Conservation (phyloP, 2,113 vertebrate species). For the Ornithorhynchus anatinus region DNA sequence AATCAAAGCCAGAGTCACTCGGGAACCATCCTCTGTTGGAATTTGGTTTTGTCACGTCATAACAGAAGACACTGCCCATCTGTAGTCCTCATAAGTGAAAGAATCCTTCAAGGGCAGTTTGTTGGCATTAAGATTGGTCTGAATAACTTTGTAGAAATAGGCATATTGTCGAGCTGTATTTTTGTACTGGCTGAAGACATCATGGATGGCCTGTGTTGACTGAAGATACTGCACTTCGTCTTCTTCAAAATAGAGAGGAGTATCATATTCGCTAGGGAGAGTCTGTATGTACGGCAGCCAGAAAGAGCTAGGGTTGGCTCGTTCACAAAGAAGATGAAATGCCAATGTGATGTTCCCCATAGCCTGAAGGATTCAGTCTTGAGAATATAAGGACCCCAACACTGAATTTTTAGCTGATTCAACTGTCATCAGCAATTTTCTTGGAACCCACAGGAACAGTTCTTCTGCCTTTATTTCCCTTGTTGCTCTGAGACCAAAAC, state of each 20-base stretch:
- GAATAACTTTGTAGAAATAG: constrained; percentile 97
- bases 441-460: constrained; percentile 95
- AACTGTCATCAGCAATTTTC: constrained; percentile 96
- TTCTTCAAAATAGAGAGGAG: constrained; percentile 92
- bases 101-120: constrained; percentile 97
- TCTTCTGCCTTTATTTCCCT: constrained; percentile 97
- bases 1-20: constrained; percentile 93
- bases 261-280: constrained; percentile 90
- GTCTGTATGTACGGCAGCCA: constrained; percentile 97
- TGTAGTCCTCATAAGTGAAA: constrained; percentile 99
- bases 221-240: constrained; percentile 90
- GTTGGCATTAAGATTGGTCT: constrained; percentile 94
- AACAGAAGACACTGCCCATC: constrained; percentile 97
- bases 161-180: constrained; percentile 97
- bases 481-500: constrained; percentile 90
- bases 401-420: constrained; percentile 95
- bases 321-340: constrained; percentile 93
- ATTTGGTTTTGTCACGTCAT: constrained; percentile 99
- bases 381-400: constrained; percentile 88
- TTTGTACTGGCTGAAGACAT: constrained; percentile 96
- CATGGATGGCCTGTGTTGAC: constrained; percentile 92
- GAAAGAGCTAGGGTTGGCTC: constrained; percentile 82
- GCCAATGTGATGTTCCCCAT: constrained; percentile 98
- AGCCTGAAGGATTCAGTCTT: constrained; percentile 96
- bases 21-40: constrained; percentile 93